Base-by-base conservation (phyloP, 2,888 invertebrate genomes). In the Pollenia angustigena region DNA sequence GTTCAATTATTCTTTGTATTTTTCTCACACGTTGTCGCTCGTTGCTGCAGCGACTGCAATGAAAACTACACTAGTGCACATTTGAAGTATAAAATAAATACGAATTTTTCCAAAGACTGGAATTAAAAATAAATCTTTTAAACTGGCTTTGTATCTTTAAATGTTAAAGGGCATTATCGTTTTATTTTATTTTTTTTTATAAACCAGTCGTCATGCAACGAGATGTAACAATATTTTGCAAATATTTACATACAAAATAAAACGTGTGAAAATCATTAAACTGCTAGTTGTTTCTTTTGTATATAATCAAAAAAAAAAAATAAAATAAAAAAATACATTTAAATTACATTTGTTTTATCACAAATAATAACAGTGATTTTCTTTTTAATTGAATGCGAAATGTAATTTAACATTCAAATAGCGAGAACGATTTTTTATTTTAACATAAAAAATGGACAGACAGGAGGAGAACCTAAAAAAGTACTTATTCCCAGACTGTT, bases 151-250 rank as follows among this genome's bases (percentile, higher is more conserved):
- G 23, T 42, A 9, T 64, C 56, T 54, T 68, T 23, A 85, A 85
- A 85, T 85, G 84, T 85, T 85, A 85, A 85, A 85, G 84, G 84
- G 84, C 79, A 85, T 46, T 60, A 62, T 74, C 40, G 64, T 74
- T 66, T 72, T 74, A 54, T 66, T 64, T 81, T 23, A n/a, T 72
- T 44, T 48, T 62, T 44, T 46, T 78, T 8, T 69, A 12, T 42
- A 62, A 68, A 85, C 74, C 68, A 85, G 68, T 80, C 32, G 68
- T 80, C 85, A 76, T 86, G 83, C 69, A 85, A 80, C 74, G 42
- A 56, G 50, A 78, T 85, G 85, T 78, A 82, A 75, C 78, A 74
- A 23, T 54, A 52, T 56, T 46, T 78, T 68, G 60, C 62, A 76
- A 71, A 11, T 62, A 71, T 66, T 81, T 81, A 74, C 72, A 48